Conservation (phyloP, 2,888 invertebrate species). For the Pheosia tremula region DNA sequence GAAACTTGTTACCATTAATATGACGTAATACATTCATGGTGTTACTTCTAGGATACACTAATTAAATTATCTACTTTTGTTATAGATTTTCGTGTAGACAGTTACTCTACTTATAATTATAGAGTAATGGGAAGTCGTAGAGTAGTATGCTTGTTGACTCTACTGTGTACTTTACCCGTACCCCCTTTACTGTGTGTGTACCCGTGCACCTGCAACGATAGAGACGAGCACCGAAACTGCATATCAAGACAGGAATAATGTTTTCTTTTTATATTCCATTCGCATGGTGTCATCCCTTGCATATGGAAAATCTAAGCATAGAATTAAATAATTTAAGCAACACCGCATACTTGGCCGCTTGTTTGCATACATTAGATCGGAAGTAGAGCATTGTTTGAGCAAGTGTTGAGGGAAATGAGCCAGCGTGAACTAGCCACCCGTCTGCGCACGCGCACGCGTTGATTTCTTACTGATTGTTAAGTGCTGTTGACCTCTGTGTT, state of each 20-base stretch:
- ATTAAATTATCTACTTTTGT: too few species aligned
- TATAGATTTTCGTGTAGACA: too few species aligned
- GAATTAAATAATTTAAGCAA: slow-evolving; percentile 28
- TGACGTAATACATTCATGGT: too few species aligned
- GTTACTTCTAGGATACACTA: too few species aligned
- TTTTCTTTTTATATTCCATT: background rate
- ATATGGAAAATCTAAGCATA: slow-evolving; percentile 12
- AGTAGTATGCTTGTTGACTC: too few species aligned
- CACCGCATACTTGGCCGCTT: slow-evolving; percentile 44
- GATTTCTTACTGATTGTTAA: slow-evolving; percentile 46
- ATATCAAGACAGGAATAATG: background rate
- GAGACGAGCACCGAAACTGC: too few species aligned
- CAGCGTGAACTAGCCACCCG: slow-evolving; percentile 37
- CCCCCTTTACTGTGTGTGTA: too few species aligned
- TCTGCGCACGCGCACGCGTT: slow-evolving; percentile 26
- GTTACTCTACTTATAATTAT: too few species aligned
- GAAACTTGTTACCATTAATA: too few species aligned
- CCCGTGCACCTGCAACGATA: too few species aligned
- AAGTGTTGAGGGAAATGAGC: slow-evolving; percentile 70
- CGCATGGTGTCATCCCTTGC: background rate
- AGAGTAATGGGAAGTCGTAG: too few species aligned
- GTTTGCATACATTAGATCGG: slow-evolving; percentile 58
- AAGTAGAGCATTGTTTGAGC: slow-evolving; percentile 70
- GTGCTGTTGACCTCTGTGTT: slow-evolving; percentile 51
- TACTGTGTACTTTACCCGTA: too few species aligned